phyloP scores from a whole-genome alignment of 37 sponge, comb jelly and placozoan species.

The Axinella damicornis region DNA sequence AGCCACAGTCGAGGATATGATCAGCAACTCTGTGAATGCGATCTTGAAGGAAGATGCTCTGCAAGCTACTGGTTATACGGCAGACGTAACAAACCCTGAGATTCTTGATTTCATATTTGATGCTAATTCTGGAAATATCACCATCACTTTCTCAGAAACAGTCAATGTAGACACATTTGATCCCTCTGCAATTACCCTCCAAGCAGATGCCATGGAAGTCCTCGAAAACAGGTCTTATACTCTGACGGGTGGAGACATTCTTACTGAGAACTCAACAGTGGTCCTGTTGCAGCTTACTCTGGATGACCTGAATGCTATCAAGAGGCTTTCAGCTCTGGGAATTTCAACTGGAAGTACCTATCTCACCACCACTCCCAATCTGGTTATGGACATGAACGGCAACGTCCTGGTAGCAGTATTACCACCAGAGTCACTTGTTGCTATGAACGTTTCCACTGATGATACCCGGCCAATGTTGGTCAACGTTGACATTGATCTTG shows the following conservation, averaged over 20 bases:
- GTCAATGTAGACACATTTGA: conserved; percentile 74
- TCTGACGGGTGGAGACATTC: conserved; percentile 75
- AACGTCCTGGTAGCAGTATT: conserved; percentile 45
- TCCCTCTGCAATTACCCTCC: conserved; percentile 67
- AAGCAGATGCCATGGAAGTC: conserved; percentile 21
- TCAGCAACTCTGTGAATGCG: conserved; percentile 43
- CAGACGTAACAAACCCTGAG: conserved; percentile 57
- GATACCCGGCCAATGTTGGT: conserved; percentile 51
- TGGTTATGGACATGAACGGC: conserved; percentile 81
- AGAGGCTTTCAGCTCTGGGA: conserved; percentile 64
- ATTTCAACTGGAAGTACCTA: conserved; percentile 35
- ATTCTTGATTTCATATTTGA: conserved; percentile 69
- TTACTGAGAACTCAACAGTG: conserved; percentile 56
- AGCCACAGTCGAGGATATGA: conserved; percentile 61
- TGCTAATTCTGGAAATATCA: conserved; percentile 69
- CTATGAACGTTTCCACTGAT: conserved; percentile 45
- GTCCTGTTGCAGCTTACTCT: conserved; percentile 50
- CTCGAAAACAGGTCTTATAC: conserved; percentile 16
- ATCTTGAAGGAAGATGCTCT: conserved; percentile 15
- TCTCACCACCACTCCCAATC: conserved; percentile 28
- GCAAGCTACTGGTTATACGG: conserved; percentile 15
- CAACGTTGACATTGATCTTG: conserved; percentile 68
- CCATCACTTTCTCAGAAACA: conserved; percentile 79
- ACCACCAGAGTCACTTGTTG: conserved; percentile 33
- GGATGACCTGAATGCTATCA: conserved; percentile 82